phyloP scores from a whole-genome alignment of 2,888 invertebrate genomes.

The Harmothoe impar region DNA sequence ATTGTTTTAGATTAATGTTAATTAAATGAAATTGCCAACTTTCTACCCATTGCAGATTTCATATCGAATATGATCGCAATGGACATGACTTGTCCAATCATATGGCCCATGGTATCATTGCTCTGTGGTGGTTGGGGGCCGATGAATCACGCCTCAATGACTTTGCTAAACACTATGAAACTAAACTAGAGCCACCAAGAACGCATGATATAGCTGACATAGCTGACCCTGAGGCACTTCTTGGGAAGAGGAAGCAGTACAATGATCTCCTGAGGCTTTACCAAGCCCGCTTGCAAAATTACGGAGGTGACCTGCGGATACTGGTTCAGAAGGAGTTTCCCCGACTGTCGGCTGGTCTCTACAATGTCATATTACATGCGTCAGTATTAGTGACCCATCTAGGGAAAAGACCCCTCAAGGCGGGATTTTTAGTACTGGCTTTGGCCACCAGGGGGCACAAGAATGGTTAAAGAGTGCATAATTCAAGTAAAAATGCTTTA shows the following conservation, averaged over 20 bases:
- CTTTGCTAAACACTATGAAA: background rate
- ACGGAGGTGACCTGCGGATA: background rate
- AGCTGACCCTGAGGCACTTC: background rate
- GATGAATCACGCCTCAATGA: background rate
- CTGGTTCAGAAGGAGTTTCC: conserved; percentile 25
- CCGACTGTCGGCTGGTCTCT: background rate
- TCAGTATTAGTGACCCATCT: too few relatives aligned
- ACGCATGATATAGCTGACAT: conserved; percentile 11
- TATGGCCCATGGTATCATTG: conserved; percentile 31
- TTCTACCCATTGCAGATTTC: background rate
- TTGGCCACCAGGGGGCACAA: too few relatives aligned
- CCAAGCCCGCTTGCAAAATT: background rate
- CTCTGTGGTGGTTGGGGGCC: background rate
- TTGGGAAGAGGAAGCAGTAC: background rate
- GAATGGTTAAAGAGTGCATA: too few relatives aligned
- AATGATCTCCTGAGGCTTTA: conserved; percentile 26
- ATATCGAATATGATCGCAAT: background rate
- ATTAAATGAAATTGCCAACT: too few relatives aligned
- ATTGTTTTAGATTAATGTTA: too few relatives aligned
- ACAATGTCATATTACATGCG: background rate
- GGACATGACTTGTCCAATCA: conserved; percentile 2
- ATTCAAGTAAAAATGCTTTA: too few relatives aligned
- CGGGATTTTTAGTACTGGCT: too few relatives aligned
- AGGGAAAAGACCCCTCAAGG: too few relatives aligned
- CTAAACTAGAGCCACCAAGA: background rate